A percentile compares a stretch with the other conserved stretches of the same genome.
These are phyloP conservation scores for Tauraco erythrolophus DNA, from an alignment of 2,113 vertebrate genomes.

Conservation along the genomic window DNA sequence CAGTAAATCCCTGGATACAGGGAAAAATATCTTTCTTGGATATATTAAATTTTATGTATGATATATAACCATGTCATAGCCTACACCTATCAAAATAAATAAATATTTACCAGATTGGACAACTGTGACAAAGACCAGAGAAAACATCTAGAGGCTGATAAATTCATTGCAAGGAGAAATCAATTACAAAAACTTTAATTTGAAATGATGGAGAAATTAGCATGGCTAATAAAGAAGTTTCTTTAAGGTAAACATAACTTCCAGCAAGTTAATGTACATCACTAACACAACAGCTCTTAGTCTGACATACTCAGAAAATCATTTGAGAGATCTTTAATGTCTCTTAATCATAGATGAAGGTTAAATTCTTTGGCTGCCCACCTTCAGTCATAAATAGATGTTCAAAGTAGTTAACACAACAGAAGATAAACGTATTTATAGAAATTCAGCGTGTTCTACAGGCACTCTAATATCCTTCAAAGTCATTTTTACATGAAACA, in stretches of 20 bases:
- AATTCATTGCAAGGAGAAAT: background rate
- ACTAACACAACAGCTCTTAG: background rate
- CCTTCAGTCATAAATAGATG: background rate
- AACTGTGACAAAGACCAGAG: background rate
- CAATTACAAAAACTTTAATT: background rate
- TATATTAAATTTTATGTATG: background rate
- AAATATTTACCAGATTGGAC: background rate
- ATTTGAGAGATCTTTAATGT: background rate
- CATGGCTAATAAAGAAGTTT: background rate
- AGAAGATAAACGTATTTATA: background rate
- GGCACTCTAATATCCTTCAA: background rate
- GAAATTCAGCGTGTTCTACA: conserved; percentile 8
- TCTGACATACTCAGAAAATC: background rate
- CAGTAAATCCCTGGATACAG: background rate
- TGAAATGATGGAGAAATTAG: background rate
- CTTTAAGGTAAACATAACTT: background rate
- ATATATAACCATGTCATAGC: background rate
- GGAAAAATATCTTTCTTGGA: background rate
- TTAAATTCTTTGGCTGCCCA: background rate
- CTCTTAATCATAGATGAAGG: background rate
- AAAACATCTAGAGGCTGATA: background rate
- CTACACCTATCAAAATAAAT: background rate
- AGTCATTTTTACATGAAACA: conserved; percentile 23
- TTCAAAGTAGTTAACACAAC: background rate
- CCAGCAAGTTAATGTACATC: background rate